Evolutionary conservation across 2,888 invertebrate species (phyloP), one percentile per base, ranked within the genome.

Genomic region (Drosophila meridiana): DNA sequence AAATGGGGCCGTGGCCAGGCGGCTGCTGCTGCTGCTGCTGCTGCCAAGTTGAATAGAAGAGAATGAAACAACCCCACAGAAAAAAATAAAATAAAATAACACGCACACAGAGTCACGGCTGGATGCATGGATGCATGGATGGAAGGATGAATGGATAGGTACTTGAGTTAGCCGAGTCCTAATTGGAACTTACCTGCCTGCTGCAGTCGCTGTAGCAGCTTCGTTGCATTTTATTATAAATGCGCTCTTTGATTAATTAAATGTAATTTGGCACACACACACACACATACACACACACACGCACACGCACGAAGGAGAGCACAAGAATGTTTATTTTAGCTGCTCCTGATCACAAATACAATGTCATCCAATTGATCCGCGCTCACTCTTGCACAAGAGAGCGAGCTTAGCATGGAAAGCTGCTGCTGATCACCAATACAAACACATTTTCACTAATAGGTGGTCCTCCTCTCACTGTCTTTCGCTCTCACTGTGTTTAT

Each of bases 1-100:
- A 85, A 87, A 89, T 82, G 88, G 83, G 76, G 87, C 87, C 84
- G 89, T 73, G 87, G 84, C 76, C 84, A 72, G 60, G 71, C 55
- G 65, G 69, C 70, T 69, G 67, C 65, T 79, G 67, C 66, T 71
- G 66, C 63, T 82, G 61, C 50, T 79, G 69, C 66, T 71, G 66
- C 63, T 82, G 58, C 50, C 55, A 65, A 60, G 48, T 68, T 57
- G 57, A 61, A 75, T 58, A 63, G 52, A 67, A 73, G 69, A 52
- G 60, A 63, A 59, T 50, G 60, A 68, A 78, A 64, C 67, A 77
- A 73, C 76, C 67, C 67, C 72, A 66, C 72, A 55, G 40, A 47
- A 60, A 53, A 66, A 64, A 48, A 59, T 53, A 42, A 38, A 42
- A 70, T 14, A 64, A 30, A 36, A 36, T 38, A 14, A 55, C 14